phyloP scores from a whole-genome alignment of 2,797 vertebrate genomes.

The Poeciliopsis gracilis region DNA sequence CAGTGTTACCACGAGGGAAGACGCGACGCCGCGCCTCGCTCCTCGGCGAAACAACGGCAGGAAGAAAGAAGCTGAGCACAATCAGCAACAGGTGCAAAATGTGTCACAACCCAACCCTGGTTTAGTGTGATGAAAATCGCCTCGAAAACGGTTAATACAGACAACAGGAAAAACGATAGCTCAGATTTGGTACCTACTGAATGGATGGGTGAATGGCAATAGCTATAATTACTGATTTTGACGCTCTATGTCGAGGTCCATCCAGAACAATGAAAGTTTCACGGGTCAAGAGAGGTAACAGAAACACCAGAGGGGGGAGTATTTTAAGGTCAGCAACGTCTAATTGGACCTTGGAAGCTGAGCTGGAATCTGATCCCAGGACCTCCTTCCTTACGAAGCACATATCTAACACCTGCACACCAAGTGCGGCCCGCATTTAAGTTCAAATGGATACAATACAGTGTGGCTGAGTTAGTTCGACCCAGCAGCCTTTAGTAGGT shows the following conservation, averaged over 20 bases:
- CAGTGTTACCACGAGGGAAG: background rate
- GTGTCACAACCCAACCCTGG: background rate
- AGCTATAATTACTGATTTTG: background rate
- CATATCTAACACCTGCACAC: background rate
- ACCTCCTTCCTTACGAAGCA: background rate
- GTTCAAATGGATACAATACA: background rate
- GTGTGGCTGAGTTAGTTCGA: background rate
- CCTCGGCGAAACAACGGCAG: background rate
- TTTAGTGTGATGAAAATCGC: background rate
- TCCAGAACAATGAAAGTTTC: background rate
- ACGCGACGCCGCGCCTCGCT: background rate
- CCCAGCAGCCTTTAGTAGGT: background rate
- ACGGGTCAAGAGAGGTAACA: background rate
- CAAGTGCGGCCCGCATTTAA: background rate
- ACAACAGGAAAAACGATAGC: too few relatives aligned
- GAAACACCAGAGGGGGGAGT: background rate
- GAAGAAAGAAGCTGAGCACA: background rate
- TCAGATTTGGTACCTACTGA: background rate
- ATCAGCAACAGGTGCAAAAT: background rate
- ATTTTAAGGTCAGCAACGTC: background rate
- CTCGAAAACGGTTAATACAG: background rate
- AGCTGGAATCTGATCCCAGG: background rate
- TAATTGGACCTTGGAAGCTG: background rate
- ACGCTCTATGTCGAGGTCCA: background rate
- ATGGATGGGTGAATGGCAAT: background rate